Base-by-base conservation (phyloP, 2,888 invertebrate genomes). In the Caenorhabditis sp. region DNA sequence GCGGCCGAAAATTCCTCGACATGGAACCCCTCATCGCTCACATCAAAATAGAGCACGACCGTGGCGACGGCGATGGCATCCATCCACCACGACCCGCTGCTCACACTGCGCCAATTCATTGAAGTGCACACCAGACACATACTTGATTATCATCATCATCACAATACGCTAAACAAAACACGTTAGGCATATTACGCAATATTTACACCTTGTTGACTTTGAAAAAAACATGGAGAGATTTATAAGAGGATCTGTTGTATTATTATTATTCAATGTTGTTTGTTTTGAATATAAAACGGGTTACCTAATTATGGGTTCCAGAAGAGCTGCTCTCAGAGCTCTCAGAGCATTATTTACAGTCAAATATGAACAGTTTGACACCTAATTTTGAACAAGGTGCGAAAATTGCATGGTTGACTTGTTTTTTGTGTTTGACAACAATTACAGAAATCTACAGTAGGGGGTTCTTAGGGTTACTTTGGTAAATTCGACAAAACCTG, bases 21-120 rank as follows among this genome's bases (percentile, higher is more conserved):
- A 76, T 77, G 69, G 72, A 77, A 14, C 70, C 65, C 0, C 63
- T 80, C 7, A 57, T 80, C 21, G 70, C 70, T 26, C 80, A 80
- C 56, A 80, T 80, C 31, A 60, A 70, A 49, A 59, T 64, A 56
- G 77, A 77, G 17, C 80, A 80, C 64, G 76, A 77, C 25, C 25
- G 70, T 53, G 68, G 63, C 21, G 62, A 70, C 38, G 70, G 53
- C 17, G 70, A 75, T 21, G 57, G 59, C 14, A 21, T 31, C 0
- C 50, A 66, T 54, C 71, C 70, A 8, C 65, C 73, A 21, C 59
- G 72, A 50, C 70, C 71, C 14, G 66, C 72, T n/a, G 72, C 80
- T 12, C 76, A 77, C 49, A 73, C 76, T 8, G 77, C 77, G 14
- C 74, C 74, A 20, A 74, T 74, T 36, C 68, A 74, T 53, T 65